Base-by-base conservation (phyloP, 1,140 invertebrate genomes). In the Papilio machaon region DNA sequence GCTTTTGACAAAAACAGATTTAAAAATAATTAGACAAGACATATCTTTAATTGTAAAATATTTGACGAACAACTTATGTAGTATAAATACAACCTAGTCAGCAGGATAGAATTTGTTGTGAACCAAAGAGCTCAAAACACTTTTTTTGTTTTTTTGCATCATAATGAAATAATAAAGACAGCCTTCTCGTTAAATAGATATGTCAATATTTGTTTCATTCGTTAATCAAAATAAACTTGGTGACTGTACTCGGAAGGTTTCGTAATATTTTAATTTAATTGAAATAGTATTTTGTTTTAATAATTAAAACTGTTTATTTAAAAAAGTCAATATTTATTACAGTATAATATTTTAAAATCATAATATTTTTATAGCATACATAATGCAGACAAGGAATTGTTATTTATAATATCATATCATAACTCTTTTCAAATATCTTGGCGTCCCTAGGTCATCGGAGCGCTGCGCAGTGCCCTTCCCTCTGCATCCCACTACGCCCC, bases 51-150 rank as follows among this genome's bases (percentile, higher is more conserved):
- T 23, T 49, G 38, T 38, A 49, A 7, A 64, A 46, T 67, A 67
- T 38, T 79, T 79, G 58, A 79, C 58, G 77, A 64, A 64, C n/a
- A 79, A 64, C 2, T 38, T 46, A 60, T 46, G 10, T 78, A 49
- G n/a, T 64, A 30, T 49, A 52, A 52, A 49, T 2, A 54, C 46
- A 8, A 60, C 43, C 77, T 79, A 79, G 77, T 79, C 77, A 79
- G 47, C 58, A 67, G 67, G 58, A 64, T 47, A 79, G n/a, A 47
- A 23, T 79, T 79, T 67, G 54, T 79, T 79, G 77, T 79, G 77
- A 78, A 79, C 77, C 77, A 79, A 79, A 79, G 77, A 79, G 77
- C 77, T 79, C 77, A 79, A 79, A 67, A 38, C 13, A 58, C 43
- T 7, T 30, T 73, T 73, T 2, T 19, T 58, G 43, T 47, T 79